Evolutionary conservation across 2,888 invertebrate genomes (phyloP), one percentile per base, ranked within the genome.

Genomic region (Dasypolia templi): DNA sequence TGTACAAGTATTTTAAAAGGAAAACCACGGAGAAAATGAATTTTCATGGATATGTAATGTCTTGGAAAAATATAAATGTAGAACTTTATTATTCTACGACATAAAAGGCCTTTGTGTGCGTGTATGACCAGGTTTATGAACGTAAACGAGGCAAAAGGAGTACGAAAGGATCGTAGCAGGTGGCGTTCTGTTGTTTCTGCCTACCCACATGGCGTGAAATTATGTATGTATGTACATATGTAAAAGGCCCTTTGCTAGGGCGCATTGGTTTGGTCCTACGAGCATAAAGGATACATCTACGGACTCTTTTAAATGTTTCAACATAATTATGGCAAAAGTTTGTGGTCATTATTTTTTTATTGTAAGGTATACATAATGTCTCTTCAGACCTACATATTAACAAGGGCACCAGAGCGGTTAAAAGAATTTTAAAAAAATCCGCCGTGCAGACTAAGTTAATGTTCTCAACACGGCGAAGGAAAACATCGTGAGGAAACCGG

Each of bases 1-100:
- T 75, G 76, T 74, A 76, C 79, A 76, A 85, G 83, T 83, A 76
- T 76, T 76, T 79, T 72, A 77, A 81, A 77, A 84, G 76, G 77
- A 74, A 86, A 81, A 72, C 77, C 81, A 75, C 62, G 42, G 49
- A 17, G 32, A 73, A 73, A 75, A 84, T 80, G 64, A 69, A 86
- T 77, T 75, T 75, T 65, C 68, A 69, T 66, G 61, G 86, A 75
- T 75, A 70, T 55, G 70, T 62, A 58, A 82, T 83, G 42, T 67
- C 58, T 69, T 69, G 11, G 39, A 66, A 67, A 84, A 62, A 81
- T 75, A 58, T 14, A 29, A 75, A 80, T 59, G 62, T 32, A 12
- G 26, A 55, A 53, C 17, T 55, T 61, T 55, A n/a, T 80, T 74
- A 51, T 77, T 32, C 22, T 39, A 46, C 3, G 39, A 22, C 12